Evolutionary conservation across 1,140 invertebrate species (phyloP).

Genomic region (Drosophila subpulchrella): DNA sequence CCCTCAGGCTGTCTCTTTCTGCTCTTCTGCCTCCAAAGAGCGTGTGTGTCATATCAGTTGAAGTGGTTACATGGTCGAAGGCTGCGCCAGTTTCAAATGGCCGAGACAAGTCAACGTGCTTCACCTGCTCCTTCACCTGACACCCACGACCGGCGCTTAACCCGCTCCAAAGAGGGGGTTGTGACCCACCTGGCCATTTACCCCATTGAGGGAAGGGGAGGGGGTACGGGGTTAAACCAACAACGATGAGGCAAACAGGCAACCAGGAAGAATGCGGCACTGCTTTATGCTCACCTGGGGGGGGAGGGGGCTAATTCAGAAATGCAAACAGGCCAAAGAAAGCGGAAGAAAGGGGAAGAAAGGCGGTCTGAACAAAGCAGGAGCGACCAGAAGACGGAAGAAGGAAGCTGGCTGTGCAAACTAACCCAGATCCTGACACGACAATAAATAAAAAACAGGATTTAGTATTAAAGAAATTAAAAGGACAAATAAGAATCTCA

Average conservation of each 20-base stretch:
- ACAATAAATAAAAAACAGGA: background rate
- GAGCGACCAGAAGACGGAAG: constrained; percentile 33
- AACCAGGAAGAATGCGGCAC: constrained; percentile 28
- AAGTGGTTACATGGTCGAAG: constrained; percentile 80
- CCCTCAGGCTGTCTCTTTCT: background rate
- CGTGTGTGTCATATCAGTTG: constrained; percentile 61
- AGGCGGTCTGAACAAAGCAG: constrained; percentile 12
- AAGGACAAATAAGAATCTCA: too few relatives aligned
- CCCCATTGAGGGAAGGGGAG: background rate
- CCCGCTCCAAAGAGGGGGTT: background rate
- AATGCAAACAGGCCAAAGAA: constrained; percentile 16
- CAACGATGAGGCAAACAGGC: background rate
- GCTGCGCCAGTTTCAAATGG: constrained; percentile 69
- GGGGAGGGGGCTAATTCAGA: constrained; percentile 22
- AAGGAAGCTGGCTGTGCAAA: constrained; percentile 21
- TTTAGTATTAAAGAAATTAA: background rate
- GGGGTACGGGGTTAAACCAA: background rate
- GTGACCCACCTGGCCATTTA: constrained; percentile 10
- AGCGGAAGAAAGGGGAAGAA: constrained; percentile 8
- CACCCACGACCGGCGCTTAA: constrained; percentile 18
- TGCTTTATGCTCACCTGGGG: background rate
- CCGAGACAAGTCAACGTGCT: constrained; percentile 69
- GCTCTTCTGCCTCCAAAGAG: background rate
- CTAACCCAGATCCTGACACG: constrained; percentile 35
- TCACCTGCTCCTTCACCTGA: constrained; percentile 27